Conservation (phyloP, 1,140 invertebrate species). For the Schlechtendalia chinensis region DNA sequence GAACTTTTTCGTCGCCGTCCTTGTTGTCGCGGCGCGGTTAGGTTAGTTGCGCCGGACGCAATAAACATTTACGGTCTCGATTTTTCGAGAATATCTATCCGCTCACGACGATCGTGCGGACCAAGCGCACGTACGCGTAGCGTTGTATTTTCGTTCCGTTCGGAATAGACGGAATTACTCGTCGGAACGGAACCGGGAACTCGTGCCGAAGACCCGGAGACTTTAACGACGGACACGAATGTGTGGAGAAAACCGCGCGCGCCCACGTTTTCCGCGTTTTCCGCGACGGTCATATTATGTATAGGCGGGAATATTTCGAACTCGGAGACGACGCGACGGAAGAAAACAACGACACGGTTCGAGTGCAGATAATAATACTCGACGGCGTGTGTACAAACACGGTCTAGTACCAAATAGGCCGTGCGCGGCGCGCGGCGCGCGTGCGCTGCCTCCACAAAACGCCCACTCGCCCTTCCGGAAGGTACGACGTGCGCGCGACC, state of each 20-base stretch:
- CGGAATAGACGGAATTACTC: no score
- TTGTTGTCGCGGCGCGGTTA: no score
- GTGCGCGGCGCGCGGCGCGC: background rate
- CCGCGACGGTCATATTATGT: no score
- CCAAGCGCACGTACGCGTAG: no score
- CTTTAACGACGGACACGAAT: conserved; percentile 24
- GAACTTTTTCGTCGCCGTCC: no score
- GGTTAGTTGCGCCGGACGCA: no score
- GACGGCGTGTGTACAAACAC: background rate
- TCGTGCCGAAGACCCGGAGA: background rate
- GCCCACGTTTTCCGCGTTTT: no score
- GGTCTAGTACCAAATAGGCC: conserved; percentile 30
- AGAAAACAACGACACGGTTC: conserved; percentile 16
- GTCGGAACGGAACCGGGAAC: no score
- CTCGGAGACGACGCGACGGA: background rate
- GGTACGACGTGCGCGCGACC: conserved; percentile 1
- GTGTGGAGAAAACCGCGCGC: background rate
- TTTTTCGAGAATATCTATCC: no score
- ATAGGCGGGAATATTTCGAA: conserved; percentile 9
- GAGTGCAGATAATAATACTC: conserved; percentile 29
- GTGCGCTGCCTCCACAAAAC: conserved; percentile 44
- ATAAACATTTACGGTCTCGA: no score
- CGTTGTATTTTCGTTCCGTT: no score
- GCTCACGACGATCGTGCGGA: no score
- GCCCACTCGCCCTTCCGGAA: conserved; percentile 14